phyloP scores from a whole-genome alignment of 1,140 invertebrate genomes.

The Lepidurus packardi region DNA sequence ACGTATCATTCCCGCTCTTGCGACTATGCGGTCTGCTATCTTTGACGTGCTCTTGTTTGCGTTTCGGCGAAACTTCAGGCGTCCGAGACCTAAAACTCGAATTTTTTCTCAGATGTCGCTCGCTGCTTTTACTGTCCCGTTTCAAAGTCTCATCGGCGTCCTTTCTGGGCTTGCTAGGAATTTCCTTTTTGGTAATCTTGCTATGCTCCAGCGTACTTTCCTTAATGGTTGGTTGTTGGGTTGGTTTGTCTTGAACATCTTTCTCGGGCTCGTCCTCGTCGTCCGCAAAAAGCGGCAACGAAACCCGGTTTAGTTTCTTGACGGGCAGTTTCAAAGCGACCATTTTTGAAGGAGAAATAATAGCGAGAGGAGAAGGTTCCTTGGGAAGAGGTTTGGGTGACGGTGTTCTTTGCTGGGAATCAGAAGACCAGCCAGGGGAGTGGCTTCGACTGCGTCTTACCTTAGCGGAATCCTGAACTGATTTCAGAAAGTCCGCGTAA shows the following conservation, averaged over 20 bases:
- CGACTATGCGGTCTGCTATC: background rate
- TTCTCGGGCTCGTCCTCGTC: background rate
- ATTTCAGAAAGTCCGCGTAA: background rate
- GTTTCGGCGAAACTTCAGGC: background rate
- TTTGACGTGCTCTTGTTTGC: background rate
- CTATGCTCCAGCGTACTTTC: background rate
- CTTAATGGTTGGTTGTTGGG: background rate
- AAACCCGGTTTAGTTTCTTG: background rate
- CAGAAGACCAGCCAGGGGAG: constrained; percentile 11
- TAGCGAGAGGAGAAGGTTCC: background rate
- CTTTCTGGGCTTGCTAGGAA: background rate
- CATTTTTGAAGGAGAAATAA: background rate
- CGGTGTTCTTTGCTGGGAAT: background rate
- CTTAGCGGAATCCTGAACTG: background rate
- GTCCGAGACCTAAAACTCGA: background rate
- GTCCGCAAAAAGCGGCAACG: background rate
- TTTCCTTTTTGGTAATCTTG: background rate
- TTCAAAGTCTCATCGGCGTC: background rate
- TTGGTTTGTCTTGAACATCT: background rate
- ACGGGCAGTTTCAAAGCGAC: background rate
- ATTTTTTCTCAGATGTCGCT: background rate
- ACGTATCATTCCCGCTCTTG: background rate
- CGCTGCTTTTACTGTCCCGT: background rate
- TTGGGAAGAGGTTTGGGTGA: background rate
- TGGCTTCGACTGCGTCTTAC: background rate